Conservation (phyloP, 2,113 vertebrate species). For the Catharus fuscescens region DNA sequence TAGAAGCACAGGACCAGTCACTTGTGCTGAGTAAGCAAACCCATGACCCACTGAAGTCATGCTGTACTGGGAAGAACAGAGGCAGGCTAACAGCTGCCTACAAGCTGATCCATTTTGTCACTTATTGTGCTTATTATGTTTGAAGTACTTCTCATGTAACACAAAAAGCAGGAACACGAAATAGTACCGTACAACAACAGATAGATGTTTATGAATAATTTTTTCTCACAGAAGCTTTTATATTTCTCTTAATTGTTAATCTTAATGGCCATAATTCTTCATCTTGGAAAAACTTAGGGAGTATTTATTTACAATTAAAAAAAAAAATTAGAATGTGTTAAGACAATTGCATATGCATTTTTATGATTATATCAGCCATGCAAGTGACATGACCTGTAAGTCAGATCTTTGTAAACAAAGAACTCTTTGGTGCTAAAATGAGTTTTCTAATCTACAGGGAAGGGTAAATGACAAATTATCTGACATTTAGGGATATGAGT, state of each 20-base stretch:
- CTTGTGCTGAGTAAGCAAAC: background rate
- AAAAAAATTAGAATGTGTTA: background rate
- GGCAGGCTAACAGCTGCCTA: background rate
- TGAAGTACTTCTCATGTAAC: background rate
- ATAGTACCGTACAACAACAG: fast-evolving
- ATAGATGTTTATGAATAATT: background rate
- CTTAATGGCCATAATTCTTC: background rate
- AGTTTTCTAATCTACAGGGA: background rate
- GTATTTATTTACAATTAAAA: background rate
- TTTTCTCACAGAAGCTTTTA: background rate
- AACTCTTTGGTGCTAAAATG: background rate
- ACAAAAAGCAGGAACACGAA: background rate
- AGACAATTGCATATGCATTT: background rate
- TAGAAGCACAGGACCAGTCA: background rate
- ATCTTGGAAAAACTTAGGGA: background rate
- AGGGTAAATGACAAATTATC: background rate
- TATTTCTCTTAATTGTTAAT: background rate
- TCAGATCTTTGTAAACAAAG: background rate
- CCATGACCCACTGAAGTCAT: background rate
- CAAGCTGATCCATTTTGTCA: background rate
- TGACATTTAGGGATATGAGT: background rate
- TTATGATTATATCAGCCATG: background rate
- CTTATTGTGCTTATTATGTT: background rate
- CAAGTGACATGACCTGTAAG: background rate
- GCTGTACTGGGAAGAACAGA: background rate